Base-by-base conservation (phyloP, 2,888 invertebrate genomes). In the Dryobota labecula region DNA sequence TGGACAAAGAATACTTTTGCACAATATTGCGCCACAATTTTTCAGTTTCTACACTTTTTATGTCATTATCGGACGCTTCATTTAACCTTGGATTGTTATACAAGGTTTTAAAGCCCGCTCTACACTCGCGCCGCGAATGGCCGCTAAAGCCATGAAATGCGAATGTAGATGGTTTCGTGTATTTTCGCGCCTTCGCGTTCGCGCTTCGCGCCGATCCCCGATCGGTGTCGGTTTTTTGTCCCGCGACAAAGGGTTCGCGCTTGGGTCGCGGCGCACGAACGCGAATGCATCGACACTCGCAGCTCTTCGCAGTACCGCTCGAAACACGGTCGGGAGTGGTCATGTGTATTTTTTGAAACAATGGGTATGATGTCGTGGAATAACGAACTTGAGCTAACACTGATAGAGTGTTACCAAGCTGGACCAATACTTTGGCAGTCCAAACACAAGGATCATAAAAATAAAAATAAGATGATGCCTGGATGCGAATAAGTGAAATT, bases 1-100 rank as follows among this genome's bases (percentile, higher is more conserved):
- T 36, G 60, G 24, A 70, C 76, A 68, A 76, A 68, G 61, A 54
- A 70, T 51, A 49, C 43, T 76, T 64, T 66, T 61, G 49, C 49
- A 18, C 24, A 76, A 60, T 51, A 60, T 41, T 66, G 47, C 18
- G 36, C 9, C 7, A 38, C 20, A 11, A 45, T 63, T 43, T 69
- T 49, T 54, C 41, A 61, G 18, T 57, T 41, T 64, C 7, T 27
- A 38, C 18, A n/a, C 2, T 38, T 57, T 45, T 57, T 9, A 2
- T 18, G 7, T n/a, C 0, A 27, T 36, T 30, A n/a, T 20, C 18
- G 9, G 36, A n/a, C 13, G 49, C 20, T 38, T 15, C 36, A 0
- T 47, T 63, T 20, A 13, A 18, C 15, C 7, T 45, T 45, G 20
- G 15, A 20, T 9, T 33, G 24, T 24, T 13, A 24, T n/a, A n/a